These are phyloP conservation scores for Nasonia longicornis DNA, from an alignment of 1,140 invertebrate species.

Conservation along the genomic window DNA sequence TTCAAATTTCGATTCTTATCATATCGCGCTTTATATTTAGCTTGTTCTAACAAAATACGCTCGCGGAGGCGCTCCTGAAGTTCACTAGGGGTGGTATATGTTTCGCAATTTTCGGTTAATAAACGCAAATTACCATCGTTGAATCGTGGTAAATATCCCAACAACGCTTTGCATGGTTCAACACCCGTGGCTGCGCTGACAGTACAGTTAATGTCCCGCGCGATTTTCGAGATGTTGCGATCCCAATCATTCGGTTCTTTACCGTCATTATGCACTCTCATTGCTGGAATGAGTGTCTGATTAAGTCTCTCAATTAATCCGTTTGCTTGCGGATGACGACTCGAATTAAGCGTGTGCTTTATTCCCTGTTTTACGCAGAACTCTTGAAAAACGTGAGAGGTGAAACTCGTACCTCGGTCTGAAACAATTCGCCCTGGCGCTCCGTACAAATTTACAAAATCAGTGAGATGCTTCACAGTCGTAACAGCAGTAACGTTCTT, in stretches of 20 bases:
- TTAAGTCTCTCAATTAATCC: slow-evolving; percentile 36
- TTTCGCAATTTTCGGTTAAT: too few relatives aligned
- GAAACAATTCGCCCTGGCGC: slow-evolving; percentile 36
- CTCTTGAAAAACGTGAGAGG: slow-evolving; percentile 49
- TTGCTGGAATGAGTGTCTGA: slow-evolving; percentile 22
- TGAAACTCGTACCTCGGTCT: slow-evolving; percentile 57
- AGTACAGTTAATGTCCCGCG: slow-evolving; percentile 45
- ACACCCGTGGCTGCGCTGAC: slow-evolving; percentile 42
- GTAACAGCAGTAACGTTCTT: too few relatives aligned
- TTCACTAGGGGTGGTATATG: too few relatives aligned
- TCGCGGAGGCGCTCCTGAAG: too few relatives aligned
- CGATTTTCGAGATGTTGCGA: slow-evolving; percentile 30
- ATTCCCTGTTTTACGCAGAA: slow-evolving; percentile 46
- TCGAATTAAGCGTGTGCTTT: slow-evolving; percentile 16
- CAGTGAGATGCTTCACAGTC: too few relatives aligned
- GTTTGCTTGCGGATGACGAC: slow-evolving; percentile 18
- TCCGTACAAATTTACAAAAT: neutral
- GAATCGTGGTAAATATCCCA: slow-evolving; percentile 44
- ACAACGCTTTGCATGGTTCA: slow-evolving; percentile 44
- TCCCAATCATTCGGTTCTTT: slow-evolving; percentile 40
- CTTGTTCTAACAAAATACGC: too few relatives aligned
- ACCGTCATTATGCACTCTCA: neutral
- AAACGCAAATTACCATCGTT: slow-evolving; percentile 26
- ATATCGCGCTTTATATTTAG: too few relatives aligned
- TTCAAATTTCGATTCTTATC: too few relatives aligned